Evolutionary conservation across 2,113 vertebrate genomes (phyloP).

Genomic region (Colinus virginianus): DNA sequence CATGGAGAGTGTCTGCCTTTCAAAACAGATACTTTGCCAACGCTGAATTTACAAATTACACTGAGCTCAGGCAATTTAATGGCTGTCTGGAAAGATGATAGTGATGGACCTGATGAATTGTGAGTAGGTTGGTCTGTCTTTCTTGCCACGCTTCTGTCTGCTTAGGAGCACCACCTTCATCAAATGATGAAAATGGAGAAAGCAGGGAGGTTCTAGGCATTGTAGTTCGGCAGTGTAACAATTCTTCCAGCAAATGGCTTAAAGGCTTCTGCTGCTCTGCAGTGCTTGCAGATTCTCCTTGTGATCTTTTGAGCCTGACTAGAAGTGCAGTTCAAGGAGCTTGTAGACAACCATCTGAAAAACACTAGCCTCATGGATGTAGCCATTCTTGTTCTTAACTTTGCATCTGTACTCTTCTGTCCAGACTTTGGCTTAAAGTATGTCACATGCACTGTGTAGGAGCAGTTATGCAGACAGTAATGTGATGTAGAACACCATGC

Average conservation of each 20-base stretch:
- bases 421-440: neutral
- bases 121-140: neutral
- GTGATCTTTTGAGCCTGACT: neutral
- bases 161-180: neutral
- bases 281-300: neutral
- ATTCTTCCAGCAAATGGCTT: neutral
- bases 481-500: neutral
- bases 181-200: neutral
- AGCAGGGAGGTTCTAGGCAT: neutral
- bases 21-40: neutral
- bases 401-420: neutral
- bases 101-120: neutral
- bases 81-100: neutral
- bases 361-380: neutral
- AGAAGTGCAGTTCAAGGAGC: neutral
- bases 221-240: neutral
- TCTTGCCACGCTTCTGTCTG: neutral
- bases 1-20: neutral
- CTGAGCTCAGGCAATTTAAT: neutral
- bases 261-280: neutral
- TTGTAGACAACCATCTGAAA: neutral
- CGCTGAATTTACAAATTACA: neutral
- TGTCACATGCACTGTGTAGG: neutral
- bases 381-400: neutral
- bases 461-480: conserved; percentile 40